A percentile compares a stretch with the other conserved stretches of the same genome.
Conservation (phyloP, 2,797 vertebrate genomes). For the Channallabes apus region DNA sequence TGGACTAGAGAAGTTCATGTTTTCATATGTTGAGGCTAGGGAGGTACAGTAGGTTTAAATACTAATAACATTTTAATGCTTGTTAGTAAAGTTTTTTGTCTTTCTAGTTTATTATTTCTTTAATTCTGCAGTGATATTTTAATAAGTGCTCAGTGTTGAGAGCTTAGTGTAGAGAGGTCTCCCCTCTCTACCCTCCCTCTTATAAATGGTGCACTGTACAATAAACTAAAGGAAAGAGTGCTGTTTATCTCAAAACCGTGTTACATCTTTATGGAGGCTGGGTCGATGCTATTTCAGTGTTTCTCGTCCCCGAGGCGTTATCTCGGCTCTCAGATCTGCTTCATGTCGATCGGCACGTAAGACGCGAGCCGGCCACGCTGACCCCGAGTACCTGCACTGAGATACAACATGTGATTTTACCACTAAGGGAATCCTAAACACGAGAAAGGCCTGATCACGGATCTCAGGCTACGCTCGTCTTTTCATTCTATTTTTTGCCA, state of each 20-base stretch:
- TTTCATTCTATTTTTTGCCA: constrained; percentile 1
- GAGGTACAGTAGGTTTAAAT: background rate
- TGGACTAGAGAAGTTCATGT: too few species aligned
- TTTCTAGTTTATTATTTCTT: background rate
- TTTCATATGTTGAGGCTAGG: background rate
- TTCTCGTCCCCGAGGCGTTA: background rate
- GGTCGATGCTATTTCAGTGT: background rate
- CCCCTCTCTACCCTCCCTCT: too few species aligned
- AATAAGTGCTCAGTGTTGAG: background rate
- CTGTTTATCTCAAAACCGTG: background rate
- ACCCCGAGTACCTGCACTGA: constrained; percentile 2
- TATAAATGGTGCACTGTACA: background rate
- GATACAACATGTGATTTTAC: background rate
- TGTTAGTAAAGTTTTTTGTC: background rate
- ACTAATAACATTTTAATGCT: background rate
- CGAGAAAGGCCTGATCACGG: background rate
- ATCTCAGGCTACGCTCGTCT: background rate
- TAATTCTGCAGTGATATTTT: background rate
- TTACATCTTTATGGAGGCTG: background rate
- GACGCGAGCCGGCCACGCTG: background rate
- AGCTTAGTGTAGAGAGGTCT: background rate
- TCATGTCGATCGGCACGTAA: constrained; percentile 25
- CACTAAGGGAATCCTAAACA: constrained; percentile 1
- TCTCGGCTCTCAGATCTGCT: background rate
- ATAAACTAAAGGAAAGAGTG: background rate